phyloP scores from a whole-genome alignment of 2,113 vertebrate species.

The Toxotes chatareus region DNA sequence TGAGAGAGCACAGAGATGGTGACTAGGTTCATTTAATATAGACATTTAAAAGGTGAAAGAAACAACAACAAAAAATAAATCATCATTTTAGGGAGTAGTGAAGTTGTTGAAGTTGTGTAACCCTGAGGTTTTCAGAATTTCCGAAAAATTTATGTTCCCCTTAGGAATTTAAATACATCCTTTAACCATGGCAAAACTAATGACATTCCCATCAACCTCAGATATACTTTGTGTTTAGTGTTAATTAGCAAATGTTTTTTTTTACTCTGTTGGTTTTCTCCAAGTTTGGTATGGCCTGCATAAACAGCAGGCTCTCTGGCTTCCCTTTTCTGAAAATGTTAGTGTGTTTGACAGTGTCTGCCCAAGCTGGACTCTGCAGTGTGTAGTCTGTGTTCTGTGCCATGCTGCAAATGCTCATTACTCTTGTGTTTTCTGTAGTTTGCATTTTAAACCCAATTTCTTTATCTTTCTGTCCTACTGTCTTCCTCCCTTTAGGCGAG shows the following conservation, averaged over 20 bases:
- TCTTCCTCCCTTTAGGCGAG: conserved; percentile 65
- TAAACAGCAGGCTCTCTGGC: background rate
- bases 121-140: background rate
- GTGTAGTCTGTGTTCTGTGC: background rate
- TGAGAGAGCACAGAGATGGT: background rate
- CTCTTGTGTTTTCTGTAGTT: background rate
- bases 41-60: background rate
- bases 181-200: background rate
- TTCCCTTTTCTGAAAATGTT: background rate
- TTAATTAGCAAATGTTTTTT: background rate
- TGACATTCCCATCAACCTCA: too few species aligned
- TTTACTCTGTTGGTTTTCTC: background rate
- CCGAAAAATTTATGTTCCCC: background rate
- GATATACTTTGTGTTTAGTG: background rate
- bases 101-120: background rate
- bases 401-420: conserved; percentile 4
- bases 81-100: background rate
- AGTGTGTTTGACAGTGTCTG: background rate
- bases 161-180: background rate
- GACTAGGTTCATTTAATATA: background rate
- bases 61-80: background rate
- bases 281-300: background rate
- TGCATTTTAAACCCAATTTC: background rate
- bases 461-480: background rate
- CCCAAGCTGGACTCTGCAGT: too few species aligned